Conservation (phyloP, 2,888 invertebrate genomes). For the Raillietiella orientalis region DNA sequence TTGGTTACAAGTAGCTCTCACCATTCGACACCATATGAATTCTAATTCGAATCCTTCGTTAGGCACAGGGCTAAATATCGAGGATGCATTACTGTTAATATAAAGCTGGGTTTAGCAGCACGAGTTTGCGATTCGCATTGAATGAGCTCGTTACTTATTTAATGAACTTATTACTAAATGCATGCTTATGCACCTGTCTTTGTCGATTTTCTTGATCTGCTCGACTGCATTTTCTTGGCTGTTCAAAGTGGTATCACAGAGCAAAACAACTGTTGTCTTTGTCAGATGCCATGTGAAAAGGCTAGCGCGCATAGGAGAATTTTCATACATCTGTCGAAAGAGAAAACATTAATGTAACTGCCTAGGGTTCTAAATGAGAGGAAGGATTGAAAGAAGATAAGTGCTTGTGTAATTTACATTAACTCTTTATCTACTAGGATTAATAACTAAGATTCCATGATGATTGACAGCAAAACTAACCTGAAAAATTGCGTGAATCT, state of each 20-base stretch:
- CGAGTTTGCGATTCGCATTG: neutral
- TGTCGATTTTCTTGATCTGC: slow-evolving; percentile 46
- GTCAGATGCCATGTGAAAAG: slow-evolving; percentile 61
- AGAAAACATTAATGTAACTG: too few relatives aligned
- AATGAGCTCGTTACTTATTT: too few relatives aligned
- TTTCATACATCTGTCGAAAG: slow-evolving; percentile 28
- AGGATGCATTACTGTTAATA: neutral
- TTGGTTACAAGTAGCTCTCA: slow-evolving; percentile 42
- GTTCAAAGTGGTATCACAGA: slow-evolving; percentile 61
- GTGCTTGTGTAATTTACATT: too few relatives aligned
- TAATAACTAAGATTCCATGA: too few relatives aligned
- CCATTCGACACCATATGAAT: slow-evolving; percentile 69
- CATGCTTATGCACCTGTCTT: slow-evolving; percentile 20
- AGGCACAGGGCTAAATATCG: slow-evolving; percentile 44
- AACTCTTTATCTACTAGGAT: too few relatives aligned
- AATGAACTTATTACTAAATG: neutral
- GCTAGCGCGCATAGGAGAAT: slow-evolving; percentile 28
- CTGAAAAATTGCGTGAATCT: too few relatives aligned
- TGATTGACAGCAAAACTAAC: too few relatives aligned
- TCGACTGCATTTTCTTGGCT: slow-evolving; percentile 37
- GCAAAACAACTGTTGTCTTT: slow-evolving; percentile 31
- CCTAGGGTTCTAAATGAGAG: too few relatives aligned
- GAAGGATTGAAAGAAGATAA: too few relatives aligned
- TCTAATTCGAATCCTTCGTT: slow-evolving; percentile 47
- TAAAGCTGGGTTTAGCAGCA: neutral